Evolutionary conservation across 92 coral and sea anemone genomes (phyloP), one percentile per base, ranked within the genome.

Genomic region (Meandrina meandrites): DNA sequence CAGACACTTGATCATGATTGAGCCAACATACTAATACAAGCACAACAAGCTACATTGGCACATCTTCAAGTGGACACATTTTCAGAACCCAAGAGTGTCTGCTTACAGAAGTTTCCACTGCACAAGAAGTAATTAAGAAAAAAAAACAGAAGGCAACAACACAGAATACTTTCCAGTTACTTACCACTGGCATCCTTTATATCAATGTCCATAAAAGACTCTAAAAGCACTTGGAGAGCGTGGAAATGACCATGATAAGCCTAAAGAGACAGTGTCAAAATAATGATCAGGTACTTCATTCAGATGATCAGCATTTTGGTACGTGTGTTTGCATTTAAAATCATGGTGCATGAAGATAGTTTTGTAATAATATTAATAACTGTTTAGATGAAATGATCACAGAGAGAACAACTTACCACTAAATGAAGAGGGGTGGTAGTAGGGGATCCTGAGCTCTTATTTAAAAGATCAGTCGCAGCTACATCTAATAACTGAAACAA

Each of bases 161-260:
- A 8, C 9, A 27, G 9, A 64, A 27, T 22, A 60, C 10, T 60
- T 27, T 27, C 32, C 27, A 28, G 22, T 35, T 16, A 85, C 76
- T 71, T 90, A 96, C 98, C 98, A 91, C 91, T 87, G n/a, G 90
- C 76, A 83, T 97, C 98, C 81, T 88, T 89, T 75, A 92, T 91
- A 84, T 93, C 98, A 22, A 94, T 91, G 87, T 94, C 91, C 18
- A 90, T 91, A 71, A 90, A 94, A 21, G 95, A 95, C 85, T 93
- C 91, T 80, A 97, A 81, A 42, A 97, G 91, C 42, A 96, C 97
- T 83, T 91, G 92, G 24, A 97, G 97, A 78, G 99, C 98, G 80
- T 91, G 98, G 24, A 87, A 86, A 91, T 93, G 98, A 28, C 99
- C 99, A 90, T 95, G 95, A 82, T 86, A 97, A 4, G 99, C 99